phyloP scores from a whole-genome alignment of 2,797 vertebrate genomes.

The Artibeus lituratus region DNA sequence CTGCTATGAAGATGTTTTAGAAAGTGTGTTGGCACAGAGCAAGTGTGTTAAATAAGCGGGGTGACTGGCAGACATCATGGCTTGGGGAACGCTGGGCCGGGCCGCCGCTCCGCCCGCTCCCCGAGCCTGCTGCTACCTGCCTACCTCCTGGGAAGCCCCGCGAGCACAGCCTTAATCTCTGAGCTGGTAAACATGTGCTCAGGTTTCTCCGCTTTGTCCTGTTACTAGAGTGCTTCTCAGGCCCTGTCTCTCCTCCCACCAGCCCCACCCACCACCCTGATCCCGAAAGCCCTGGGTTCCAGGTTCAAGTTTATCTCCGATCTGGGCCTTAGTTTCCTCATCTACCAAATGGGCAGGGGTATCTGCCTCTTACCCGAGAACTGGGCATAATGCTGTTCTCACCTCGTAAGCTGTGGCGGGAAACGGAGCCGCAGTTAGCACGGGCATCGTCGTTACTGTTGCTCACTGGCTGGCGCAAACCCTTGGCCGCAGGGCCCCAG shows the following conservation, averaged over 20 bases:
- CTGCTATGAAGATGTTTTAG: neutral
- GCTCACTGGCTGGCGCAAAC: neutral
- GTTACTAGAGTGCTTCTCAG: neutral
- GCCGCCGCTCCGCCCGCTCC: fast-evolving
- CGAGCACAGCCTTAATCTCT: neutral
- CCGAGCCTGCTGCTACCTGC: conserved; percentile 28
- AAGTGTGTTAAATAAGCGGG: neutral
- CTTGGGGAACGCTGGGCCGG: neutral
- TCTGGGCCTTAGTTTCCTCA: neutral
- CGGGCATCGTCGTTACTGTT: fast-evolving
- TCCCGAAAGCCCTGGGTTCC: neutral
- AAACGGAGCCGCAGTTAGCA: neutral
- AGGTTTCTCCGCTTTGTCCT: conserved; percentile 15
- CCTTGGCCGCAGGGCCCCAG: neutral
- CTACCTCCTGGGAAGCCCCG: neutral
- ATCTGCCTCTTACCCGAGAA: neutral
- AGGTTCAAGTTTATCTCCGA: neutral
- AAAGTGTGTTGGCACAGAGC: neutral
- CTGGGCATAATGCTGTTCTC: neutral
- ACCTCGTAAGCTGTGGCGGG: neutral
- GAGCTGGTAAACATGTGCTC: conserved; percentile 1
- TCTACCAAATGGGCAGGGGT: neutral
- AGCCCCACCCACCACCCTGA: neutral
- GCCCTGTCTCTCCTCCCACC: neutral
- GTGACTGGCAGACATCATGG: neutral